Conservation (phyloP, 2,113 vertebrate species). For the Xyrauchen texanus region DNA sequence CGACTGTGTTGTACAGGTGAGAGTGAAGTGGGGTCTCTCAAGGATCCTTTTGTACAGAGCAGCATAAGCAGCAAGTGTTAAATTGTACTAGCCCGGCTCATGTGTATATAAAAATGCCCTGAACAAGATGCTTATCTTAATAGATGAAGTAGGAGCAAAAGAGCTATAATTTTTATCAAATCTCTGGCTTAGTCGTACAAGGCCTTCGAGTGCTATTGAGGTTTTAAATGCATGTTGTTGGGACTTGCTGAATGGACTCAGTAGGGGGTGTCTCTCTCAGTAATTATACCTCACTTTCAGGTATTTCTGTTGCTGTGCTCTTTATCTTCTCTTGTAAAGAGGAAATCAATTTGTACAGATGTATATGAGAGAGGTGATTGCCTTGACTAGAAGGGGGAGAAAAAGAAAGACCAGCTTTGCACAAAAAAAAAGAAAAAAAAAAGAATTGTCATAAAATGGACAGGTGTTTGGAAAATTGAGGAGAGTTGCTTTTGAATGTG, state of each 20-base stretch:
- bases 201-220: conserved; percentile 66
- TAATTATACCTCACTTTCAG: conserved; percentile 81
- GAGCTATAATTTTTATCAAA: conserved; percentile 80
- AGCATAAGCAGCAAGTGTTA: conserved; percentile 67
- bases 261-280: conserved; percentile 67
- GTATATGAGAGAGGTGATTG: conserved; percentile 70
- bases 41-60: conserved; percentile 66
- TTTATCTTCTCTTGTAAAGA: conserved; percentile 74
- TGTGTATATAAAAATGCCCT: conserved; percentile 67
- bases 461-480: conserved; percentile 54
- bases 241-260: conserved; percentile 66
- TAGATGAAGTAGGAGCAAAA: conserved; percentile 73
- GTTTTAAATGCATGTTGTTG: conserved; percentile 75
- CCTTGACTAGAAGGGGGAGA: conserved; percentile 33
- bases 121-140: conserved; percentile 74
- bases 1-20: conserved; percentile 65
- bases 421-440: conserved; percentile 35
- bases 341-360: conserved; percentile 79
- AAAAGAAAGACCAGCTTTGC: conserved; percentile 1
- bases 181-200: conserved; percentile 64
- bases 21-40: conserved; percentile 55
- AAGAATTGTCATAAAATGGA: conserved; percentile 53
- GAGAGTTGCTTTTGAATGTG: conserved; percentile 42
- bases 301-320: conserved; percentile 77
- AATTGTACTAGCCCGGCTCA: conserved; percentile 65